phyloP scores from a whole-genome alignment of 2,888 invertebrate genomes.

The Smittia aterrima region DNA sequence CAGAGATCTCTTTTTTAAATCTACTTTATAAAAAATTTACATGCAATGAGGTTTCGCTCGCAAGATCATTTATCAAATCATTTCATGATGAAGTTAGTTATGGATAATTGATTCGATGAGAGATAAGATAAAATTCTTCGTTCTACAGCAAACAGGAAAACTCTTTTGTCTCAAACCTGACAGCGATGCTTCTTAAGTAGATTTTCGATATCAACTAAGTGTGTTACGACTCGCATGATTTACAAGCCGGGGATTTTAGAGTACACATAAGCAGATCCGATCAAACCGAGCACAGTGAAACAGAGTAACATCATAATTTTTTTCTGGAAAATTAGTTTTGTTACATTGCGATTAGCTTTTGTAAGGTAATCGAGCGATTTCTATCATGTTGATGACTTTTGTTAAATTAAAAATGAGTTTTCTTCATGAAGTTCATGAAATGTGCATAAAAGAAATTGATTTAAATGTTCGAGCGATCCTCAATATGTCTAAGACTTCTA shows the following conservation, averaged over 20 bases:
- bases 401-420: not conserved
- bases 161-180: too few species aligned
- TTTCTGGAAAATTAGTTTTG: constrained; percentile 12
- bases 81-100: too few species aligned
- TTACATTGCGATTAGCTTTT: too few species aligned
- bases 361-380: too few species aligned
- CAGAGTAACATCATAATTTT: constrained; percentile 34
- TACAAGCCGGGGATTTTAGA: constrained; percentile 35
- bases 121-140: too few species aligned
- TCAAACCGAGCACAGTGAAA: constrained; percentile 30
- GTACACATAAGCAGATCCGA: constrained; percentile 24
- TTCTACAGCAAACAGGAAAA: too few species aligned
- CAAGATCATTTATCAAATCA: too few species aligned
- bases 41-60: too few species aligned
- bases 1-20: too few species aligned
- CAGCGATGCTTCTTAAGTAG: too few species aligned
- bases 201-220: too few species aligned
- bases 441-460: not conserved
- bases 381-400: not conserved
- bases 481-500: not conserved
- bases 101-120: too few species aligned
- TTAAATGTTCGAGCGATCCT: not conserved
- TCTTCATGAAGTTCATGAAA: not conserved
- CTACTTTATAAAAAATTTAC: not conserved
- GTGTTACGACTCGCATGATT: not conserved